Conservation (phyloP, 2,888 invertebrate species). For the Polydrusus tereticollis region DNA sequence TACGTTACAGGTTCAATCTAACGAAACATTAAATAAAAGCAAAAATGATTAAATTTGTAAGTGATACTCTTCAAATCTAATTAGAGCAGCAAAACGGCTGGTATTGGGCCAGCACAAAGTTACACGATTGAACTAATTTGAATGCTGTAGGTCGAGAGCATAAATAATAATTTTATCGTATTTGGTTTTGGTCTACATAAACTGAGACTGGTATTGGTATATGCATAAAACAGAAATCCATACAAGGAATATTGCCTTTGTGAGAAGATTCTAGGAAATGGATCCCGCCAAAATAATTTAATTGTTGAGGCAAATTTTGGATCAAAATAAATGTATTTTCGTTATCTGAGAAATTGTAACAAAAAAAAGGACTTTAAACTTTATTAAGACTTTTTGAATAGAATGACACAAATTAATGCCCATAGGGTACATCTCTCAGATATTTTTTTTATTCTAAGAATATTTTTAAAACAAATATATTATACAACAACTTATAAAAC, state of each 20-base stretch:
- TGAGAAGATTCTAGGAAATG: slow-evolving; percentile 10
- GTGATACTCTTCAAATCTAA: slow-evolving; percentile 28
- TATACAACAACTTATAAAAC: too few species aligned
- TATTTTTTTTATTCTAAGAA: too few species aligned
- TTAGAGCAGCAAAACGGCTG: slow-evolving; percentile 27
- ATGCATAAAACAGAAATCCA: slow-evolving; percentile 9
- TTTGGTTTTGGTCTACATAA: slow-evolving; percentile 26
- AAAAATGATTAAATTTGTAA: neutral
- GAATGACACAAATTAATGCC: too few species aligned
- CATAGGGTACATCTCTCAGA: too few species aligned
- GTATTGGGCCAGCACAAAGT: slow-evolving; percentile 23
- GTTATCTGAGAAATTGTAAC: too few species aligned
- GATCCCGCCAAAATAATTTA: too few species aligned
- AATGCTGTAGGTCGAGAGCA: slow-evolving; percentile 29
- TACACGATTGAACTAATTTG: slow-evolving; percentile 36
- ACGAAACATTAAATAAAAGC: slow-evolving; percentile 7
- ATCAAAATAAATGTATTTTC: too few species aligned
- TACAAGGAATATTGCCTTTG: slow-evolving; percentile 24
- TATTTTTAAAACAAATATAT: too few species aligned
- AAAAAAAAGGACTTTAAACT: too few species aligned
- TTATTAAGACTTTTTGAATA: too few species aligned
- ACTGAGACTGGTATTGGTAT: slow-evolving; percentile 14
- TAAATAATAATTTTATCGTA: slow-evolving; percentile 42
- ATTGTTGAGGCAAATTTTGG: too few species aligned
- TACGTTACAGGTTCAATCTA: neutral